Evolutionary conservation across 2,113 vertebrate species (phyloP).

Genomic region (Polyodon spathula): DNA sequence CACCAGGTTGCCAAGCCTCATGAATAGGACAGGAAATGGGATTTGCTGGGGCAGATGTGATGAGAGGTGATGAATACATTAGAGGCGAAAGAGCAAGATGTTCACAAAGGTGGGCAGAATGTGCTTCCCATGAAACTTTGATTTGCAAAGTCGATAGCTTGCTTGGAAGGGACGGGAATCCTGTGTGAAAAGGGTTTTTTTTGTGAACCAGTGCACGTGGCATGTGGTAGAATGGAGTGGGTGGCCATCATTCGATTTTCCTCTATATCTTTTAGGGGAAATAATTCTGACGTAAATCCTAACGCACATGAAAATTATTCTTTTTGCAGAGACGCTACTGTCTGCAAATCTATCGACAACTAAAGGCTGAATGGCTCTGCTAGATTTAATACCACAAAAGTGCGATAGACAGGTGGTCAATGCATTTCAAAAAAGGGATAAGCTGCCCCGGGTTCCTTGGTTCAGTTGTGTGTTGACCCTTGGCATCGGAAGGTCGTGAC

Average conservation of each 20-base stretch:
- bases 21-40: conserved; percentile 63
- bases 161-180: neutral
- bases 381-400: neutral
- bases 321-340: no score
- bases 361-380: no score
- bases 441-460: neutral
- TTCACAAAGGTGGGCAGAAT: conserved; percentile 5
- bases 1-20: conserved; percentile 55
- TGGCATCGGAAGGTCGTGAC: neutral
- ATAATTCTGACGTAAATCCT: neutral
- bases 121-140: conserved; percentile 14
- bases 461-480: conserved; percentile 1
- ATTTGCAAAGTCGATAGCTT: neutral
- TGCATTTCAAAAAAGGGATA: neutral
- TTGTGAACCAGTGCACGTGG: neutral
- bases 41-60: conserved; percentile 58
- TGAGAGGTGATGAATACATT: conserved; percentile 52
- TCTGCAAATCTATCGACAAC: no score
- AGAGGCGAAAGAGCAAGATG: conserved; percentile 20
- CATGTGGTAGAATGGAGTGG: neutral
- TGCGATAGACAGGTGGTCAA: neutral
- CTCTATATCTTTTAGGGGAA: neutral
- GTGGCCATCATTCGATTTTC: neutral
- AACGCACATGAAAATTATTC: no score
- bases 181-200: neutral